Conservation (phyloP, 2,888 invertebrate species). For the Stratiomys singularior region DNA sequence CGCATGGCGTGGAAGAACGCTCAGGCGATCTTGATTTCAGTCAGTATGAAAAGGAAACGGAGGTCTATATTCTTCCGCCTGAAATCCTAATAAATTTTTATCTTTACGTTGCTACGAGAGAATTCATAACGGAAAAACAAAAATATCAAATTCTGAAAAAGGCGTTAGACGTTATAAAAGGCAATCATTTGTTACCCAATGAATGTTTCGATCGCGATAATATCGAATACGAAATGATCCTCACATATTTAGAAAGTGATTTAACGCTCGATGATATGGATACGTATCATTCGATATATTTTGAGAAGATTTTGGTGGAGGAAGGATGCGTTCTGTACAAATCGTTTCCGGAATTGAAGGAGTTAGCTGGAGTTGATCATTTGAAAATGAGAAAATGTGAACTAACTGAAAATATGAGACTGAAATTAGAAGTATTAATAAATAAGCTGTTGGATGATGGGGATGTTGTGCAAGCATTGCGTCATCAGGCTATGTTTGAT, state of each 20-base stretch:
- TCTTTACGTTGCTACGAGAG: conserved; percentile 67
- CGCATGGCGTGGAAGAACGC: conserved; percentile 66
- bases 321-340: conserved; percentile 64
- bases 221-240: conserved; percentile 64
- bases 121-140: conserved; percentile 60
- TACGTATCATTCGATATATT: conserved; percentile 64
- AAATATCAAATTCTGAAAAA: conserved; percentile 67
- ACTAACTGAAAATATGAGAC: conserved; percentile 59
- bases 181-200: conserved; percentile 63
- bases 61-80: conserved; percentile 70
- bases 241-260: conserved; percentile 59
- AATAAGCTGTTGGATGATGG: conserved; percentile 68
- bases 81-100: conserved; percentile 74
- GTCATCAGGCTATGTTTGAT: conserved; percentile 67
- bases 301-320: conserved; percentile 61
- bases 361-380: conserved; percentile 63
- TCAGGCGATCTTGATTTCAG: conserved; percentile 67
- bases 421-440: conserved; percentile 64
- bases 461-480: conserved; percentile 69
- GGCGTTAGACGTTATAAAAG: conserved; percentile 62
- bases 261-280: conserved; percentile 54
- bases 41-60: conserved; percentile 72
- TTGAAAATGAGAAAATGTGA: conserved; percentile 56
- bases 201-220: conserved; percentile 64
- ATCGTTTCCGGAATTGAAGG: conserved; percentile 63